These are phyloP conservation scores for Aphrocallistes beatrix DNA, from an alignment of 37 sponge, comb jelly and placozoan species.

Conservation along the genomic window DNA sequence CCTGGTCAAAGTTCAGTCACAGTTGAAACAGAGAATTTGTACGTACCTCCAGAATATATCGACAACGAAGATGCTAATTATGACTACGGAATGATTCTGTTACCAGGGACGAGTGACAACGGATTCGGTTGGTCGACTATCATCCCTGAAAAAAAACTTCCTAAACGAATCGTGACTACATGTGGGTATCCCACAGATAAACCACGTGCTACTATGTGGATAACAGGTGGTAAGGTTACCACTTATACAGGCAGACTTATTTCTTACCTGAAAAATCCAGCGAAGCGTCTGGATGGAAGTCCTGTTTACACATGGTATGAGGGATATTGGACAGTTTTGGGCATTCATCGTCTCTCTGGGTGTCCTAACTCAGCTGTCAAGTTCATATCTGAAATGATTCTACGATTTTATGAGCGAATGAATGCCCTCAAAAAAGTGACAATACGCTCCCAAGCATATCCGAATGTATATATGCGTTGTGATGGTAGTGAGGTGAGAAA, in stretches of 20 bases:
- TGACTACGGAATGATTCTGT: neutral
- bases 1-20: neutral
- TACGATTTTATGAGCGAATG: neutral
- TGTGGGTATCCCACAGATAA: neutral
- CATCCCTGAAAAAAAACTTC: neutral
- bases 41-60: neutral
- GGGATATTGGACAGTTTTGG: neutral
- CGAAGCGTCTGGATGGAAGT: neutral
- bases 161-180: neutral
- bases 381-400: neutral
- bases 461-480: neutral
- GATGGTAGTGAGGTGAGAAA: no score
- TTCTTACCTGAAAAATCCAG: no score
- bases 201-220: neutral
- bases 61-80: neutral
- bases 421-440: neutral
- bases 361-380: neutral
- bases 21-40: neutral
- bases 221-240: neutral
- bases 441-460: neutral
- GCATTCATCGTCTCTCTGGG: neutral
- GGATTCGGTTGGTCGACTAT: neutral
- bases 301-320: constrained; percentile 9
- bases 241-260: no score
- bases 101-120: neutral